Evolutionary conservation across 2,797 vertebrate genomes (phyloP).

Genomic region (Acrossocheilus fasciatus): DNA sequence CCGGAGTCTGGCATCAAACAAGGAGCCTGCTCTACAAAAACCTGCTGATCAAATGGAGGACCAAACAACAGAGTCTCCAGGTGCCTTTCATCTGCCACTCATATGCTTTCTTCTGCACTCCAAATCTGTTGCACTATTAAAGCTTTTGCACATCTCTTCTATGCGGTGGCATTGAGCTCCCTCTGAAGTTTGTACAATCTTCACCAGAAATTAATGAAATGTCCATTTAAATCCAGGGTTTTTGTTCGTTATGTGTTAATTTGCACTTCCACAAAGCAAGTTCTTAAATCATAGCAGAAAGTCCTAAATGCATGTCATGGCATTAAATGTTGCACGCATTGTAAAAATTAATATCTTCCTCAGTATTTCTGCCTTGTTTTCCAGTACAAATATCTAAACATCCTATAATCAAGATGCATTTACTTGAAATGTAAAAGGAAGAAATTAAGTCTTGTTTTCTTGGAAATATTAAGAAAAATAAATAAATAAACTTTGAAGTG

Average conservation of each 20-base stretch:
- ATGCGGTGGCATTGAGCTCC: background rate
- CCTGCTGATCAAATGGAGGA: conserved; percentile 88
- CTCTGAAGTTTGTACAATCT: background rate
- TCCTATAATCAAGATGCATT: background rate
- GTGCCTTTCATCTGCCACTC: conserved; percentile 63
- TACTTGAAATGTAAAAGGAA: background rate
- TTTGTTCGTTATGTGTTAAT: background rate
- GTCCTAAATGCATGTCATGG: background rate
- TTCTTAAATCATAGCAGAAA: background rate
- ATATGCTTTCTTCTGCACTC: background rate
- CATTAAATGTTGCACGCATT: background rate
- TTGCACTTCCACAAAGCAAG: background rate
- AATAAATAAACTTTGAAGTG: too few relatives aligned
- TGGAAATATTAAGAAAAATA: background rate
- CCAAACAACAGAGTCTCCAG: conserved; percentile 85
- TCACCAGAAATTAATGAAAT: background rate
- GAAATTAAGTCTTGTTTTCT: background rate
- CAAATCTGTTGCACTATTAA: background rate
- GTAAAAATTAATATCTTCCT: background rate
- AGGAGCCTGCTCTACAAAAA: conserved; percentile 87
- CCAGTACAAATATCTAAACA: background rate
- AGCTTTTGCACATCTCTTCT: background rate
- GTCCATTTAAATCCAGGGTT: background rate
- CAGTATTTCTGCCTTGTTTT: background rate
- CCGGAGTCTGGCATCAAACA: conserved; percentile 83